These are phyloP conservation scores for Mantis religiosa DNA, from an alignment of 2,888 invertebrate genomes.

Conservation along the genomic window DNA sequence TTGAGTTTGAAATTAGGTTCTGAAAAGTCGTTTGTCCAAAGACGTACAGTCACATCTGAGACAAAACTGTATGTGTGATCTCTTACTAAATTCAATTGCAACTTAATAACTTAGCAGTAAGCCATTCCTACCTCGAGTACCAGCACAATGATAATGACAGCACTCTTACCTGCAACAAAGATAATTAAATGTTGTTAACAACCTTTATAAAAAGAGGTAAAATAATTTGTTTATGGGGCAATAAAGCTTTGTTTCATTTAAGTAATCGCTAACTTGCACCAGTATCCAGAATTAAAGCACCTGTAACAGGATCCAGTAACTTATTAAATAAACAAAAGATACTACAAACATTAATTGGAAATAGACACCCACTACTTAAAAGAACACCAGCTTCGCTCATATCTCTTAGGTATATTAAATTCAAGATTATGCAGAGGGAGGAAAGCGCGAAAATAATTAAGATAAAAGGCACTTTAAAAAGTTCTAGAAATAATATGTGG, in stretches of 20 bases:
- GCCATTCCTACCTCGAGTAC: background rate
- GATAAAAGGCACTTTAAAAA: too few relatives aligned
- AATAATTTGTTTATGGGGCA: background rate
- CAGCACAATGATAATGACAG: background rate
- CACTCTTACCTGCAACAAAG: background rate
- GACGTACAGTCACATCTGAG: background rate
- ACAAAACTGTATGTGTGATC: background rate
- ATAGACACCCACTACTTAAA: too few relatives aligned
- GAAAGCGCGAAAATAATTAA: too few relatives aligned
- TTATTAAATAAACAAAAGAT: too few relatives aligned
- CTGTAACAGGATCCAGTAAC: too few relatives aligned
- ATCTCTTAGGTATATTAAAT: too few relatives aligned
- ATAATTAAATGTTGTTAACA: background rate
- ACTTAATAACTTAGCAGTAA: background rate
- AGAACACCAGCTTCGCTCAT: too few relatives aligned
- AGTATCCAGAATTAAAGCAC: too few relatives aligned
- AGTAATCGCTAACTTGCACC: background rate
- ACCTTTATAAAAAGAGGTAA: background rate
- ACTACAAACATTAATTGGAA: too few relatives aligned
- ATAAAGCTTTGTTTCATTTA: background rate
- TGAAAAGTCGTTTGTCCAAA: conserved; percentile 8
- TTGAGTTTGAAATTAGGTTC: conserved; percentile 19
- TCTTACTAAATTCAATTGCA: background rate
- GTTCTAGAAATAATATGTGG: too few relatives aligned
- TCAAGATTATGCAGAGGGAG: too few relatives aligned